phyloP scores from a whole-genome alignment of 2,888 invertebrate genomes.

The Cantharis nigra region DNA sequence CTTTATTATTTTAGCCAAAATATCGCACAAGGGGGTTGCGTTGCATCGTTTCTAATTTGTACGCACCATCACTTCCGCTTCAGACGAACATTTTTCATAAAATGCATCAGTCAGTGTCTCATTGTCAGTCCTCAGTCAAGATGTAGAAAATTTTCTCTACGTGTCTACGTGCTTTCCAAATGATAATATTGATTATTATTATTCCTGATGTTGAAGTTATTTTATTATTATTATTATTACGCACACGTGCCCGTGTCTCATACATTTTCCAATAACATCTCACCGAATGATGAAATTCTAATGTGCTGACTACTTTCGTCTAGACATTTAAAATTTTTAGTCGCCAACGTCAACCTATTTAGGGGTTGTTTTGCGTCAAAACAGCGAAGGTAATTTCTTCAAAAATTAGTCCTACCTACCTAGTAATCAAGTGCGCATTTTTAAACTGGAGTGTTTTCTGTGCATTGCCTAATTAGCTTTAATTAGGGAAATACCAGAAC shows the following conservation, averaged over 20 bases:
- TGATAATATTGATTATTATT: neutral
- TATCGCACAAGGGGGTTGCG: neutral
- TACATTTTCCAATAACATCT: neutral
- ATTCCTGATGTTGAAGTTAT: too few species aligned
- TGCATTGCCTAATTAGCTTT: neutral
- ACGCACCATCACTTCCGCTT: neutral
- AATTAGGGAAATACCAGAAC: neutral
- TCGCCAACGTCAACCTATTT: neutral
- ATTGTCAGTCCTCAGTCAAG: neutral
- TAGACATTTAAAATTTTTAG: neutral
- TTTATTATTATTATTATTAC: neutral
- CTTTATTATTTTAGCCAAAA: neutral
- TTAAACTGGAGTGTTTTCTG: neutral
- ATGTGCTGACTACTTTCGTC: neutral
- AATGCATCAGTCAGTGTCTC: neutral
- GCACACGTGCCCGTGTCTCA: neutral
- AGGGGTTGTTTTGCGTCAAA: neutral
- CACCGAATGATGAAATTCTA: neutral
- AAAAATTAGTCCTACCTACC: neutral
- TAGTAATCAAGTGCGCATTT: neutral
- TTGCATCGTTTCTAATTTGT: neutral
- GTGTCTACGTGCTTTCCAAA: neutral
- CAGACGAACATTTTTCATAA: neutral
- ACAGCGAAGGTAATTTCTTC: neutral
- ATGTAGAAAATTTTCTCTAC: too few species aligned